Base-by-base conservation (phyloP, 2,797 vertebrate genomes). In the Chelon labrosus region DNA sequence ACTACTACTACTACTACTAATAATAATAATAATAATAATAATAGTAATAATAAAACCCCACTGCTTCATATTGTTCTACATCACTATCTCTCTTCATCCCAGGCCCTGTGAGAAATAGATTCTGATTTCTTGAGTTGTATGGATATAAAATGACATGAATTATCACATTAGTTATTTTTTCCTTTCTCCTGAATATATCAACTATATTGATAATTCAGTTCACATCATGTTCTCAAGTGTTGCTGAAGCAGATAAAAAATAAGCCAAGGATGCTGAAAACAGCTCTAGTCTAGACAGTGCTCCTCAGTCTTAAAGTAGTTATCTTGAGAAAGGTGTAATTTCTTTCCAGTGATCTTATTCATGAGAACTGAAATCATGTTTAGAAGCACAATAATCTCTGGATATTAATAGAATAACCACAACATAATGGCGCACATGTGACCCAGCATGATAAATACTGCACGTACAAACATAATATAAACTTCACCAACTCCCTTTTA, bases 111-210 rank as follows among this genome's bases (percentile, higher is more conserved):
- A 77, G 11, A 71, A 66, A 78, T 50, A 0, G 8, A 66, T 61
- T 73, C 61, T 52, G 19, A 62, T 73, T 72, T 75, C 86, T 39
- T 63, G 14, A 60, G 22, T 42, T 81, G 47, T 72, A 77, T 73
- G n/a, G 42, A 76, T 65, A 25, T 56, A 47, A 49, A 70, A 62
- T 81, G 17, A 50, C 22, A 75, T 80, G 74, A 66, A 49, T 25
- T 17, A 9, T 44, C 7, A 27, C 25, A 27, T 27, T 27, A 22
- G 39, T 37, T 60, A 62, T 52, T 60, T 75, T 52, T 19, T 3
- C 37, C 35, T 11, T 3, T 25, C 52, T 35, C n/a, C 4, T 70
- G 3, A 71, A 71, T 73, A 72, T 52, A 27, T 44, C 12, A 58
- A 41, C 12, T 60, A 5, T 61, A 70, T 19, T 70, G 16, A 67